A percentile compares a stretch with the other conserved stretches of the same genome.
Conservation (phyloP, 1,140 invertebrate genomes). For the Neotoxoptera formosana region DNA sequence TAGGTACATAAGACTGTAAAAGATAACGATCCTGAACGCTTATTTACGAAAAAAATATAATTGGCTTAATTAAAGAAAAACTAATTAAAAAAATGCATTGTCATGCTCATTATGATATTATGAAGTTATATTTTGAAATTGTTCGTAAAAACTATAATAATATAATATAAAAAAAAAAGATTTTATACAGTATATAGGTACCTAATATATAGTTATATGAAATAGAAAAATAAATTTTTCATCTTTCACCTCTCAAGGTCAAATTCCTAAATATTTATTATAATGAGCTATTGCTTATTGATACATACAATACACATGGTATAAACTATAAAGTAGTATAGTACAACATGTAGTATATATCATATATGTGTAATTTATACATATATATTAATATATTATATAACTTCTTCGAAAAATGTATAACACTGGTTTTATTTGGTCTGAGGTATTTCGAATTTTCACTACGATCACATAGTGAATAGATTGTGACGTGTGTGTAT, state of each 20-base stretch:
- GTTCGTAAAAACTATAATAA: not conserved
- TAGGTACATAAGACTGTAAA: not conserved
- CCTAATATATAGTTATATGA: too few species aligned
- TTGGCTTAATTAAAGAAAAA: not conserved
- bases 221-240: not conserved
- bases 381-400: not conserved
- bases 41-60: not conserved
- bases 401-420: not conserved
- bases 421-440: not conserved
- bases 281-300: not conserved
- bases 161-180: not conserved
- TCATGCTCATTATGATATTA: not conserved
- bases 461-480: not conserved
- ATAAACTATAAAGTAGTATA: not conserved
- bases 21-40: not conserved
- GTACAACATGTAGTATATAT: not conserved
- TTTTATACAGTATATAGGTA: not conserved
- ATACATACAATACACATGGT: not conserved
- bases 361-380: not conserved
- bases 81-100: not conserved
- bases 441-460: not conserved
- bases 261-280: constrained; percentile 33
- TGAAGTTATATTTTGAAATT: not conserved
- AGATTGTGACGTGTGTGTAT: not conserved
- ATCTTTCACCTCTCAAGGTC: constrained; percentile 33